phyloP scores from a whole-genome alignment of 2,797 vertebrate genomes.

The Cossypha dichroa region DNA sequence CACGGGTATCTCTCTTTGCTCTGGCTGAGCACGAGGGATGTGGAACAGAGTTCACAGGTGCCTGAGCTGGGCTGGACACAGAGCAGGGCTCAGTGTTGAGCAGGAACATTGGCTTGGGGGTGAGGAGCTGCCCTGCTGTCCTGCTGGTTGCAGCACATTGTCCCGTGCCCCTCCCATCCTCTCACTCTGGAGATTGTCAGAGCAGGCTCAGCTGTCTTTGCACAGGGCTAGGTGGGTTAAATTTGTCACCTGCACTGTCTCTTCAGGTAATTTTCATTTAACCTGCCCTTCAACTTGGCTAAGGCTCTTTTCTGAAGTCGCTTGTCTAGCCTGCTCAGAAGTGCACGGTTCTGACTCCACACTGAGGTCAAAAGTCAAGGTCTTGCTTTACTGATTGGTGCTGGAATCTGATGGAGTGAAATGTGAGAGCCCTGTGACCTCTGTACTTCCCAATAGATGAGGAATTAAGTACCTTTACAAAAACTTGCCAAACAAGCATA shows the following conservation, averaged over 20 bases:
- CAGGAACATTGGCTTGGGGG: not conserved
- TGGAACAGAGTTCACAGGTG: not conserved
- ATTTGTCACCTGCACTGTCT: not conserved
- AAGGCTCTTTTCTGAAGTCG: slow-evolving; percentile 21
- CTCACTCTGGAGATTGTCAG: not conserved
- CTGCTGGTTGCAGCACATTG: not conserved
- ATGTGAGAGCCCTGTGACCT: not conserved
- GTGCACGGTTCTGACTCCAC: not conserved
- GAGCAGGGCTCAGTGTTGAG: not conserved
- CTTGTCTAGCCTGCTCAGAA: not conserved
- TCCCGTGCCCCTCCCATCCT: not conserved
- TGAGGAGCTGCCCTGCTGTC: not conserved
- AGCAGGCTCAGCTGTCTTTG: slow-evolving; percentile 6
- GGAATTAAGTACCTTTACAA: not conserved
- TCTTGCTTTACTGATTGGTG: not conserved
- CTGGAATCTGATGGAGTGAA: not conserved
- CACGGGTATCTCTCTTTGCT: not conserved
- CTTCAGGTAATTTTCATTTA: slow-evolving; percentile 38
- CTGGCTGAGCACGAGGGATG: fast-evolving
- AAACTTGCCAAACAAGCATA: not conserved
- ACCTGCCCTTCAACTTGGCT: slow-evolving; percentile 55
- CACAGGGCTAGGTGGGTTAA: not conserved
- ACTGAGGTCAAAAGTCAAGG: not conserved
- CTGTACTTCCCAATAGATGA: not conserved
- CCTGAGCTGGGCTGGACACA: not conserved